Conservation (phyloP, 1,140 invertebrate genomes). For the Bilobella aurantiaca region DNA sequence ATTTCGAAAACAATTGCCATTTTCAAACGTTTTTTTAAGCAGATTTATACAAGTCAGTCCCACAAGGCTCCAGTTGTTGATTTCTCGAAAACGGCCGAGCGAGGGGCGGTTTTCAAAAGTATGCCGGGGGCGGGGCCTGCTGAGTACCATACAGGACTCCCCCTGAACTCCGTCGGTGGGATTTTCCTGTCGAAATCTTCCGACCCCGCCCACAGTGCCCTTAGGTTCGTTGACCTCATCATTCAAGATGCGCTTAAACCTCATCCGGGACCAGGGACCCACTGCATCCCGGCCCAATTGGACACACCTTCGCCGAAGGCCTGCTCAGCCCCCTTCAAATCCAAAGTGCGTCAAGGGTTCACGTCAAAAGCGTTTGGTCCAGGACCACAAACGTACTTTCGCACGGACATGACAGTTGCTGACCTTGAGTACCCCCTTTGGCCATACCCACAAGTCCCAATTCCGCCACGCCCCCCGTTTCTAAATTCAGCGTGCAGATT, state of each 20-base stretch:
- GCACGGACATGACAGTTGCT: background rate
- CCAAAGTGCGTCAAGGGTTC: constrained; percentile 1
- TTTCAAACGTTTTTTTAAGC: background rate
- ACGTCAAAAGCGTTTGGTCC: background rate
- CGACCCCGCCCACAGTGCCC: constrained; percentile 8
- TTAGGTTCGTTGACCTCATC: constrained; percentile 22
- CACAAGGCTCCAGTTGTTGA: background rate
- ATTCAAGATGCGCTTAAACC: constrained; percentile 11
- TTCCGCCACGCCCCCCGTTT: constrained; percentile 13
- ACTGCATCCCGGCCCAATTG: constrained; percentile 17
- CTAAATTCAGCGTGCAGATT: constrained; percentile 14
- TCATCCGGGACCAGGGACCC: constrained; percentile 9
- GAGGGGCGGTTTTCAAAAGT: background rate
- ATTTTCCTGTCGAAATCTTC: constrained; percentile 18
- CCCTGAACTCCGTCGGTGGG: constrained; percentile 12
- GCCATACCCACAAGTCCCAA: background rate
- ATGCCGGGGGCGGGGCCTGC: constrained; percentile 21
- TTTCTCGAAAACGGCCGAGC: background rate
- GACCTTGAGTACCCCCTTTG: constrained; percentile 13
- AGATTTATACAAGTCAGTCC: constrained; percentile 19
- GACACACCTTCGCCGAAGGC: constrained; percentile 18
- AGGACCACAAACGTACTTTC: constrained; percentile 15
- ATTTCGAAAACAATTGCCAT: background rate
- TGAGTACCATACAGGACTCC: constrained; percentile 13
- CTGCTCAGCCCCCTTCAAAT: constrained; percentile 30